phyloP scores from a whole-genome alignment of 2,797 vertebrate species.

The Coregonus suidteri region DNA sequence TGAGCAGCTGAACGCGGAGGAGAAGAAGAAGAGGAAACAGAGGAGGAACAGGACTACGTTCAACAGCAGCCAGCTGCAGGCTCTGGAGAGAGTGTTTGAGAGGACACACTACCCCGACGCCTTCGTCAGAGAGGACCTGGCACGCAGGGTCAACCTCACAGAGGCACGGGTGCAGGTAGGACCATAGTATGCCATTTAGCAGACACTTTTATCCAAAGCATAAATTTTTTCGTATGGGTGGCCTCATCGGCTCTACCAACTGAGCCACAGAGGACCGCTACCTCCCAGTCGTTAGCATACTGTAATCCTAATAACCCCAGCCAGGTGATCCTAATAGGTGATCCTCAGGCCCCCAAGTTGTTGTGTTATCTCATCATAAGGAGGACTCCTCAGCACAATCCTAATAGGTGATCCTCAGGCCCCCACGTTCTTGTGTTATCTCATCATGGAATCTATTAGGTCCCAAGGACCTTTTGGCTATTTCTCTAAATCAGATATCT shows the following conservation, averaged over 20 bases:
- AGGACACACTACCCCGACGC: slow-evolving; percentile 97
- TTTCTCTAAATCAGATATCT: not conserved
- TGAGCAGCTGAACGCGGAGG: slow-evolving; percentile 94
- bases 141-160: slow-evolving; percentile 95
- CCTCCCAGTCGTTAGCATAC: not conserved
- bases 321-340: no score
- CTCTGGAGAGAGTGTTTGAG: slow-evolving; percentile 95
- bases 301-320: not conserved
- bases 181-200: not conserved
- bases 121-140: slow-evolving; percentile 95
- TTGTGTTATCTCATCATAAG: no score
- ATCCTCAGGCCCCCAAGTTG: no score
- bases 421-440: not conserved
- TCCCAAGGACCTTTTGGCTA: not conserved
- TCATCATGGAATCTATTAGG: not conserved
- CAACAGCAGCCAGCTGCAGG: slow-evolving; percentile 98
- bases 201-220: no score
- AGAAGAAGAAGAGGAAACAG: slow-evolving; percentile 98
- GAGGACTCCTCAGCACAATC: no score
- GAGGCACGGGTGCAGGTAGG: slow-evolving; percentile 95
- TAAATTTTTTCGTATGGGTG: no score
- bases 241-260: no score
- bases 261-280: not conserved
- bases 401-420: no score
- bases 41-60: slow-evolving; percentile 96